phyloP scores from a whole-genome alignment of 2,113 vertebrate species.

The Damaliscus lunatus region DNA sequence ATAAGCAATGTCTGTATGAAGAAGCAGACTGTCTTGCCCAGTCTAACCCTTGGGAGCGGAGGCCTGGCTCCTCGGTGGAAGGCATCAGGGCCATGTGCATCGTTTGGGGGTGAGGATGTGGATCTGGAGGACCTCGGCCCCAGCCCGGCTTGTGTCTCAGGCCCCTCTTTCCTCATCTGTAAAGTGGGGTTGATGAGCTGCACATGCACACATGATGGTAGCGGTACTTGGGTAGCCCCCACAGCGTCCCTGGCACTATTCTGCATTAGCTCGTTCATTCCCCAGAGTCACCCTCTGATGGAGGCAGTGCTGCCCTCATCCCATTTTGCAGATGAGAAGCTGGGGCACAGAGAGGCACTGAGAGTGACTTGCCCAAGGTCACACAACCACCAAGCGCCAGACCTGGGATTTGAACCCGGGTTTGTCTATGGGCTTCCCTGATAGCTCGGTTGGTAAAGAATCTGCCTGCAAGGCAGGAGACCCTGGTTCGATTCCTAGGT shows the following conservation, averaged over 20 bases:
- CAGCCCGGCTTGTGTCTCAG: background rate
- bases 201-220: accelerated
- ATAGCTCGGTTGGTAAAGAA: background rate
- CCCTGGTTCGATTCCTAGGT: background rate
- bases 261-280: background rate
- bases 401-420: background rate
- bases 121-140: background rate
- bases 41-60: background rate
- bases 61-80: background rate
- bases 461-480: background rate
- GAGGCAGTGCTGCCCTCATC: background rate
- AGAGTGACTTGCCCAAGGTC: background rate
- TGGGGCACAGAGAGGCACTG: background rate
- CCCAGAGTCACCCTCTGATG: background rate
- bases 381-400: background rate
- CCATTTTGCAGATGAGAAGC: background rate
- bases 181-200: background rate
- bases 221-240: background rate
- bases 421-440: background rate
- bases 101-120: background rate
- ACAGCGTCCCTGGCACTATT: background rate
- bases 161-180: background rate
- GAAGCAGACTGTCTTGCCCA: background rate
- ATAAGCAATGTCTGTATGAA: background rate
- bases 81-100: background rate